Evolutionary conservation across 2,888 invertebrate species (phyloP).

Genomic region (Hirtodrosophila alboralis): DNA sequence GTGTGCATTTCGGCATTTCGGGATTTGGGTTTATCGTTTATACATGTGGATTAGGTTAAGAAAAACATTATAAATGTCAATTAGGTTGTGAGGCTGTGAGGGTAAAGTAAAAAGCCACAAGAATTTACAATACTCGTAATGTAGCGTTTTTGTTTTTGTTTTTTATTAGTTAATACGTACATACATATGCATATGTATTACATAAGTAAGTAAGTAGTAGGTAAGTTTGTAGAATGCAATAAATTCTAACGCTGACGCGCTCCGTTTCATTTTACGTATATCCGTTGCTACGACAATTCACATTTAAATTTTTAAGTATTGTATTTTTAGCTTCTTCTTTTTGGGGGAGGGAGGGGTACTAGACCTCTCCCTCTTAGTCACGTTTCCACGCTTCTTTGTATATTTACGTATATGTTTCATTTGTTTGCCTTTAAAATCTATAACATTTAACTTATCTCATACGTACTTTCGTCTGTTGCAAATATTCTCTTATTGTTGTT

Average conservation of each 20-base stretch:
- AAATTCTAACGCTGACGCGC: constrained; percentile 55
- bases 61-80: constrained; percentile 47
- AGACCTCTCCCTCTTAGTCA: constrained; percentile 34
- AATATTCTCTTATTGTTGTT: constrained; percentile 69
- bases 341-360: constrained; percentile 14
- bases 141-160: constrained; percentile 24
- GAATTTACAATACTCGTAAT: constrained; percentile 69
- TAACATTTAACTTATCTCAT: constrained; percentile 76
- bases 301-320: constrained; percentile 72
- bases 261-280: constrained; percentile 75
- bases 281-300: constrained; percentile 80
- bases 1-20: constrained; percentile 5
- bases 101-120: constrained; percentile 70
- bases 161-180: constrained; percentile 43
- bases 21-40: constrained; percentile 32
- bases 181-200: constrained; percentile 41
- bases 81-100: constrained; percentile 28
- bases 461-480: constrained; percentile 54
- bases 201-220: constrained; percentile 63
- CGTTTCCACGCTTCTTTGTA: constrained; percentile 32
- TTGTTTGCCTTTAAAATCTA: constrained; percentile 68
- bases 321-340: constrained; percentile 64
- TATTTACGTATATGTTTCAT: constrained; percentile 54
- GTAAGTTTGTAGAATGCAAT: constrained; percentile 70
- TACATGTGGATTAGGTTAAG: constrained; percentile 38